A percentile compares a stretch with the other conserved stretches of the same genome.
Conservation (phyloP, 2,113 vertebrate species). For the Cyprinus carpio region DNA sequence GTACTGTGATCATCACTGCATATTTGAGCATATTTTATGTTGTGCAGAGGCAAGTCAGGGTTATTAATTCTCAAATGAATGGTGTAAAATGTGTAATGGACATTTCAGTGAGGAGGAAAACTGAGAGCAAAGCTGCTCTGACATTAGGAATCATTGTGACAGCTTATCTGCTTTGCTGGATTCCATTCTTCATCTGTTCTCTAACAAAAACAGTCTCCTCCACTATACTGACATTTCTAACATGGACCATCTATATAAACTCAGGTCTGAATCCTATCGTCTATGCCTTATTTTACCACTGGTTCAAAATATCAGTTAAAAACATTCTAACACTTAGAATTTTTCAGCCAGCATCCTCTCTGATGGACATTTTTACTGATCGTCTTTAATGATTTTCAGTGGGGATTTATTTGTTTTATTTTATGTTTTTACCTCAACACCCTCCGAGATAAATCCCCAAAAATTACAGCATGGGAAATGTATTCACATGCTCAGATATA, state of each 20-base stretch:
- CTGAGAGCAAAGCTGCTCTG: constrained; percentile 9
- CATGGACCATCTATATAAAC: neutral
- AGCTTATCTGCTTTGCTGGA: constrained; percentile 2
- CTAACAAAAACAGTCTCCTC: neutral
- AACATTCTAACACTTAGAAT: neutral
- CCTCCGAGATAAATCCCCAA: too few species aligned
- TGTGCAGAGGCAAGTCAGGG: neutral
- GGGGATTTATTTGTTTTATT: too few species aligned
- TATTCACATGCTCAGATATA: neutral
- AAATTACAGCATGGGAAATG: neutral
- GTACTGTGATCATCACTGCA: neutral
- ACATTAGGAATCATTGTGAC: constrained; percentile 27
- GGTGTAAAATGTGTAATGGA: neutral
- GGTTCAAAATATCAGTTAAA: constrained; percentile 29
- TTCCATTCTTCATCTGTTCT: neutral
- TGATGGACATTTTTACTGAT: too few species aligned
- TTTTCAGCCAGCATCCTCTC: too few species aligned
- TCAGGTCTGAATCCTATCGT: constrained; percentile 8
- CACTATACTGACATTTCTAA: neutral
- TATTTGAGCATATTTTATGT: constrained; percentile 23
- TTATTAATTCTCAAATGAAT: neutral
- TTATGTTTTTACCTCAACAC: too few species aligned
- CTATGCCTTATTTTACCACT: constrained; percentile 29
- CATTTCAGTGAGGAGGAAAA: neutral
- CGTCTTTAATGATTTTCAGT: too few species aligned